Conservation (phyloP, 2,888 invertebrate species). For the Romanomermis culicivorax region DNA sequence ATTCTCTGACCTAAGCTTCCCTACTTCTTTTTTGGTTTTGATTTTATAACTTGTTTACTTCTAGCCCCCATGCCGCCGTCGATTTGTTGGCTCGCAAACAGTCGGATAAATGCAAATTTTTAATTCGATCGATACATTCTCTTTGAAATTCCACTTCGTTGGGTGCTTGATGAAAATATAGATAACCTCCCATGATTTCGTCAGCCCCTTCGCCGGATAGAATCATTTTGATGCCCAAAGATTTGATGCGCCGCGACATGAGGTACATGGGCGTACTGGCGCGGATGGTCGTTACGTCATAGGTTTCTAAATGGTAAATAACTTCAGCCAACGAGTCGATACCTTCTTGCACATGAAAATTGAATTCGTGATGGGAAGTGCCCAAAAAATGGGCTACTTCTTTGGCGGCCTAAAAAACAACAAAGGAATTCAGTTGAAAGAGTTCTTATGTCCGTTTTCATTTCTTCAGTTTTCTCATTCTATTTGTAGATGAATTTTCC, state of each 20-base stretch:
- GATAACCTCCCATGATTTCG: slow-evolving; percentile 81
- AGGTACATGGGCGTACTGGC: slow-evolving; percentile 42
- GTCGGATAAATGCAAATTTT: background rate
- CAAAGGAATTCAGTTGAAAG: background rate
- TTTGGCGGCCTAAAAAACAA: slow-evolving; percentile 42
- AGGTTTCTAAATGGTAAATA: slow-evolving; percentile 68
- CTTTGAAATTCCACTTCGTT: background rate
- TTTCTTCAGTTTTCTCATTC: too few species aligned
- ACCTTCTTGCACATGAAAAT: slow-evolving; percentile 61
- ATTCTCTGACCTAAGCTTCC: too few species aligned
- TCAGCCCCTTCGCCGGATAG: slow-evolving; percentile 80
- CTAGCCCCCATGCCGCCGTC: slow-evolving; percentile 29
- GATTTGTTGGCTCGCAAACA: slow-evolving; percentile 26
- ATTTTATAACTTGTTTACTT: too few species aligned
- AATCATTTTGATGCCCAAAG: slow-evolving; percentile 54
- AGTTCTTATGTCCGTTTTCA: too few species aligned
- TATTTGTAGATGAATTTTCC: too few species aligned
- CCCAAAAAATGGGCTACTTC: slow-evolving; percentile 31
- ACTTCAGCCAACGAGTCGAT: slow-evolving; percentile 48
- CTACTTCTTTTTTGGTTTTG: too few species aligned
- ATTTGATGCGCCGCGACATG: slow-evolving; percentile 17
- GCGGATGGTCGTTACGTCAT: slow-evolving; percentile 62
- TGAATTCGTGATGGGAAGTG: slow-evolving; percentile 54
- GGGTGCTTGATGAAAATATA: slow-evolving; percentile 27
- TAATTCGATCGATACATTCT: background rate